phyloP scores from a whole-genome alignment of 2,888 invertebrate genomes.

The Beris chalybata region DNA sequence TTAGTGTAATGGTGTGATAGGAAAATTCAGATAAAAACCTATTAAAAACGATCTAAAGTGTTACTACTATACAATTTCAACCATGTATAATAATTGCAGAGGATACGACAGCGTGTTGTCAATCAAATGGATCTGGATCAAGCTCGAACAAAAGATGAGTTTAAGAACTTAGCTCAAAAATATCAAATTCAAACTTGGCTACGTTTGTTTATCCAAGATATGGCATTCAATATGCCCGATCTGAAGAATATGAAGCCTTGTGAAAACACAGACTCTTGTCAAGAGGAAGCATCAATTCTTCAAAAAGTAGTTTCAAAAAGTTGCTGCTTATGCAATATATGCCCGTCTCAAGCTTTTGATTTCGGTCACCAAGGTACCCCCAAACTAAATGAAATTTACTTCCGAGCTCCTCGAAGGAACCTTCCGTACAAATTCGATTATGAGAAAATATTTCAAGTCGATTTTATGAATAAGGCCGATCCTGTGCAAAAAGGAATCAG shows the following conservation, averaged over 20 bases:
- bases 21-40: no score
- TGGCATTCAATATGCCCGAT: neutral
- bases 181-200: slow-evolving; percentile 30
- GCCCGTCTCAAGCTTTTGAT: slow-evolving; percentile 23
- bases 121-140: slow-evolving; percentile 29
- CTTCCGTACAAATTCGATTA: slow-evolving; percentile 41
- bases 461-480: slow-evolving; percentile 37
- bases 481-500: slow-evolving; percentile 21
- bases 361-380: slow-evolving; percentile 36
- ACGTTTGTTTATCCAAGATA: slow-evolving; percentile 28
- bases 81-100: slow-evolving; percentile 6
- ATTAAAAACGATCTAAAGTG: no score
- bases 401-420: slow-evolving; percentile 35
- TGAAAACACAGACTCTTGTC: neutral
- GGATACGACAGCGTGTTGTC: slow-evolving; percentile 2
- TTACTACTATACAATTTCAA: no score
- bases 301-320: neutral
- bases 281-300: neutral
- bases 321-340: neutral
- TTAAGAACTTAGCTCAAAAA: slow-evolving; percentile 8
- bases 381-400: slow-evolving; percentile 38
- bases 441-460: slow-evolving; percentile 1
- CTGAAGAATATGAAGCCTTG: neutral
- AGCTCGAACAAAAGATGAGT: slow-evolving; percentile 29
- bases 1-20: no score